These are phyloP conservation scores for Syrmaticus mikado DNA, from an alignment of 2,113 vertebrate species.

Conservation along the genomic window DNA sequence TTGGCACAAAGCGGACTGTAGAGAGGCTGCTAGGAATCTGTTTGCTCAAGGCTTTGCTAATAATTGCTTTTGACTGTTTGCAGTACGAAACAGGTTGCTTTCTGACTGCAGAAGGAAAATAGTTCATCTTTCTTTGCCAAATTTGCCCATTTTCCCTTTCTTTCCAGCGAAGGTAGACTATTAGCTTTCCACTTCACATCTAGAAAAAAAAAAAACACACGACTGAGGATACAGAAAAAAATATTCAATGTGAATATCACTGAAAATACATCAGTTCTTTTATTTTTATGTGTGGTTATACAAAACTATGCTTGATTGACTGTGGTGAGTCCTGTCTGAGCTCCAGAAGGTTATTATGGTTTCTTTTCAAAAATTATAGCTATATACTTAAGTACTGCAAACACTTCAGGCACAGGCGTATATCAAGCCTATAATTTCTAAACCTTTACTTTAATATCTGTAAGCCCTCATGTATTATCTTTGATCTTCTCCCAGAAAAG, in stretches of 20 bases:
- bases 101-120: neutral
- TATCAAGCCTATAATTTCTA: neutral
- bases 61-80: constrained; percentile 3
- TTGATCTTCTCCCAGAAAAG: neutral
- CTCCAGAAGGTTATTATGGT: neutral
- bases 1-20: neutral
- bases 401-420: neutral
- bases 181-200: neutral
- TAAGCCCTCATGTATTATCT: neutral
- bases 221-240: neutral
- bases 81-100: neutral
- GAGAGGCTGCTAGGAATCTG: neutral
- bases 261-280: neutral
- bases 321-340: neutral
- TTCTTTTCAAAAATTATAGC: neutral
- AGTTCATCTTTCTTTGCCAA: neutral
- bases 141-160: neutral
- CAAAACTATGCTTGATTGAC: neutral
- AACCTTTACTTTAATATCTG: neutral
- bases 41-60: neutral
- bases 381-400: neutral
- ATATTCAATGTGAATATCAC: neutral
- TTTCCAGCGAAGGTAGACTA: neutral
- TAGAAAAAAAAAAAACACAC: neutral
- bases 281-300: neutral